These are phyloP conservation scores for Nycticebus coucang DNA, from an alignment of 2,113 vertebrate species.

Conservation along the genomic window DNA sequence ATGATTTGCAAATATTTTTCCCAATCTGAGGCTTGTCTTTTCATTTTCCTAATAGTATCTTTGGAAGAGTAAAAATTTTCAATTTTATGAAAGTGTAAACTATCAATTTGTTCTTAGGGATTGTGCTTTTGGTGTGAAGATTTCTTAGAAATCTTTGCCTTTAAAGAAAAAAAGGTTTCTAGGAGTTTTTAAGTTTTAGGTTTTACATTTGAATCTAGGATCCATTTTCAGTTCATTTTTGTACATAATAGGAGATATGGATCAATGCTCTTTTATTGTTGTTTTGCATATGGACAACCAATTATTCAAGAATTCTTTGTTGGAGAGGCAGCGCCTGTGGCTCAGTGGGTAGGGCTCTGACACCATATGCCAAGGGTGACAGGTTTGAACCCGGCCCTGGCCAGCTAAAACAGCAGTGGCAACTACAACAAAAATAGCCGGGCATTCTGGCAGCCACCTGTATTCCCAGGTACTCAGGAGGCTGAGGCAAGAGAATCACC, in stretches of 20 bases:
- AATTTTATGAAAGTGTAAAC: background rate
- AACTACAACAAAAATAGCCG: too few species aligned
- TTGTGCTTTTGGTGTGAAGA: background rate
- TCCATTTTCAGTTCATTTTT: background rate
- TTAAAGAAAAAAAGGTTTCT: background rate
- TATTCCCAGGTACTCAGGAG: too few species aligned
- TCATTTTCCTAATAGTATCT: background rate
- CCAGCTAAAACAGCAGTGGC: too few species aligned
- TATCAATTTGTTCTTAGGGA: background rate
- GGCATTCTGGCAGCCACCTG: too few species aligned
- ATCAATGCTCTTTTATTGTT: background rate
- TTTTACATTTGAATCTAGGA: background rate
- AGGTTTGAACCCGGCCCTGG: too few species aligned
- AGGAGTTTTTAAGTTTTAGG: background rate
- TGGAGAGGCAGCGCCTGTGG: too few species aligned
- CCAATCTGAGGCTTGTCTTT: background rate
- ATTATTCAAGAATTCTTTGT: background rate
- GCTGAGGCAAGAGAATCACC: too few species aligned
- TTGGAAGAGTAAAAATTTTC: background rate
- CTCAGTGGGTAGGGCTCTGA: too few species aligned
- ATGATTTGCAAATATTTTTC: conserved; percentile 19
- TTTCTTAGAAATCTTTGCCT: background rate
- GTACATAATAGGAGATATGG: background rate
- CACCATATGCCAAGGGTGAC: too few species aligned
- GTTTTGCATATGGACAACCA: background rate